These are phyloP conservation scores for Amblyopsis rosae DNA, from an alignment of 2,113 vertebrate species.

Conservation along the genomic window DNA sequence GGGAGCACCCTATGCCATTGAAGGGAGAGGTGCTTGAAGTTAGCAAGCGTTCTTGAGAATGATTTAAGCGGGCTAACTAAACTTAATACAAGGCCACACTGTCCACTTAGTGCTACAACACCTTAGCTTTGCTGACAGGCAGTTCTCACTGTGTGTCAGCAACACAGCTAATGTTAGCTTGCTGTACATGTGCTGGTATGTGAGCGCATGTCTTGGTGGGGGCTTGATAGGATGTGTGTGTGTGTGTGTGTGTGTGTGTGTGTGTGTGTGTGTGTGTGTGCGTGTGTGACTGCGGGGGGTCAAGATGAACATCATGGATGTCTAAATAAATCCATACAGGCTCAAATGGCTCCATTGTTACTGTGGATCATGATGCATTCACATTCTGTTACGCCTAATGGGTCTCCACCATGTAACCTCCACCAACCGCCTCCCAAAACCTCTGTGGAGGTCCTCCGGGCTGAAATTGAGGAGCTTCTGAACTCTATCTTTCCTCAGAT, in stretches of 20 bases:
- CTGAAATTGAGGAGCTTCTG: slow-evolving; percentile 22
- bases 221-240: neutral
- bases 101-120: no score
- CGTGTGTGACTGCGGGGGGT: slow-evolving; percentile 39
- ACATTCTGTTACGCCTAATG: slow-evolving; percentile 24
- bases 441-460: neutral
- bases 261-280: slow-evolving; percentile 2
- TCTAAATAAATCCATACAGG: slow-evolving; percentile 62
- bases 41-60: no score
- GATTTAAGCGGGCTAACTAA: no score
- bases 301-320: slow-evolving; percentile 41
- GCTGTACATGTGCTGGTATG: slow-evolving; percentile 18
- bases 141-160: no score
- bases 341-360: slow-evolving; percentile 40
- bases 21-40: no score
- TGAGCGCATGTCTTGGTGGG: neutral
- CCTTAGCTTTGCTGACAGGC: no score
- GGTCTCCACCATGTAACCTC: slow-evolving; percentile 2
- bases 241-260: neutral
- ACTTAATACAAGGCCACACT: no score
- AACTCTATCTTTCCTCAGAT: slow-evolving; percentile 17
- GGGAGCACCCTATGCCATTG: no score
- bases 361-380: slow-evolving; percentile 19
- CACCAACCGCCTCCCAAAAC: neutral
- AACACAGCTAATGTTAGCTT: no score